phyloP scores from a whole-genome alignment of 2,797 vertebrate genomes.

The Podargus strigoides region DNA sequence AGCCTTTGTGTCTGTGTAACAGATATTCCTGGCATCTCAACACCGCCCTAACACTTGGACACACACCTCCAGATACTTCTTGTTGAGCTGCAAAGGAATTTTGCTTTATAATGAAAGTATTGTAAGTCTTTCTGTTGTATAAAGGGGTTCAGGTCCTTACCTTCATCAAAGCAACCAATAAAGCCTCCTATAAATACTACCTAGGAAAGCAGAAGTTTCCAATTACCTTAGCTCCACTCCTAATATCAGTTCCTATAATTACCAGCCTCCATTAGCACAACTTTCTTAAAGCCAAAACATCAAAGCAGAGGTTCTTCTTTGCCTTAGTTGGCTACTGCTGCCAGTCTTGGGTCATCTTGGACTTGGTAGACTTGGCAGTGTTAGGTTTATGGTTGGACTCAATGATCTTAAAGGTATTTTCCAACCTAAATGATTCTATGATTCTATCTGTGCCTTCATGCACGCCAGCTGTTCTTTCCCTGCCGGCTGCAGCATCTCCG shows the following conservation, averaged over 20 bases:
- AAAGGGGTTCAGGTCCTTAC: not conserved
- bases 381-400: not conserved
- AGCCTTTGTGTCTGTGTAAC: not conserved
- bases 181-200: not conserved
- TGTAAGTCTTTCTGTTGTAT: not conserved
- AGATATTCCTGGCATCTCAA: not conserved
- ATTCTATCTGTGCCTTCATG: rapidly evolving
- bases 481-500: not conserved
- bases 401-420: no score
- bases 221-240: not conserved
- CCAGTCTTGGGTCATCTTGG: not conserved
- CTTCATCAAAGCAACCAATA: not conserved
- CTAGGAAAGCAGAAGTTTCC: not conserved
- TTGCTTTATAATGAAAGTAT: not conserved
- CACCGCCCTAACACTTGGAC: not conserved
- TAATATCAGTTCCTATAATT: not conserved
- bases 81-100: not conserved
- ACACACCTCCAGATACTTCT: not conserved
- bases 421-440: no score
- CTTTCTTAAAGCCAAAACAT: not conserved
- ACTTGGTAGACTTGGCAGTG: not conserved
- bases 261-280: not conserved
- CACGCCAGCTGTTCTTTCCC: not conserved
- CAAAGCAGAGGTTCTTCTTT: not conserved
- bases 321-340: not conserved